Conservation (phyloP, 2,888 invertebrate species). For the Drosophila flavopinicola region DNA sequence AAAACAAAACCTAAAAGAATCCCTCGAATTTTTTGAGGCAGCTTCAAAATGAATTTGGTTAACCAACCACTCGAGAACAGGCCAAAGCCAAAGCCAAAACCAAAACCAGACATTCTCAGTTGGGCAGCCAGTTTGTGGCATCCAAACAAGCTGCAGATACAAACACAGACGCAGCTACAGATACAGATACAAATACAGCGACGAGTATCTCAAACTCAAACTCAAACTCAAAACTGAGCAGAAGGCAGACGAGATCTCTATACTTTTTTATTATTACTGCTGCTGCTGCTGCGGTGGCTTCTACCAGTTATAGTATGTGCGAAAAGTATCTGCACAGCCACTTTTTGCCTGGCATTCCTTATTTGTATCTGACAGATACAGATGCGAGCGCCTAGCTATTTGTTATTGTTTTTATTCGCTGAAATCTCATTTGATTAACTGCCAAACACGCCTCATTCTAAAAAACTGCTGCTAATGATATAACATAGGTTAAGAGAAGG, state of each 20-base stretch:
- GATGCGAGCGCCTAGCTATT: slow-evolving; percentile 31
- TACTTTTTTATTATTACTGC: slow-evolving; percentile 47
- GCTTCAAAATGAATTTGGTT: slow-evolving; percentile 77
- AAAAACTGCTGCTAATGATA: neutral
- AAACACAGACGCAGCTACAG: no score
- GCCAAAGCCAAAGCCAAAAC: slow-evolving; percentile 29
- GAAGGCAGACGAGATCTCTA: slow-evolving; percentile 40
- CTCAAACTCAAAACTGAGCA: neutral
- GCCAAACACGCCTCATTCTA: slow-evolving; percentile 38
- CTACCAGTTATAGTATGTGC: slow-evolving; percentile 35
- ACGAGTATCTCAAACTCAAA: slow-evolving; percentile 17
- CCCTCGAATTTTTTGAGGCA: slow-evolving; percentile 66
- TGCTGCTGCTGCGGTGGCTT: slow-evolving; percentile 12
- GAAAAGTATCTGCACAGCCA: slow-evolving; percentile 51
- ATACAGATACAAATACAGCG: slow-evolving; percentile 36
- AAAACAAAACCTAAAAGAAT: slow-evolving; percentile 45
- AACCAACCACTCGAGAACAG: slow-evolving; percentile 41
- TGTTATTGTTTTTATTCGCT: slow-evolving; percentile 5
- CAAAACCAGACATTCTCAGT: slow-evolving; percentile 30
- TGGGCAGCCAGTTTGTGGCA: slow-evolving; percentile 51
- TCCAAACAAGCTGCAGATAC: slow-evolving; percentile 50
- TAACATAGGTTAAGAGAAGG: neutral
- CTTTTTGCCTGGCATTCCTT: slow-evolving; percentile 23
- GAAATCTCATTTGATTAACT: slow-evolving; percentile 32
- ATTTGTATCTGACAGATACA: slow-evolving; percentile 20